phyloP scores from a whole-genome alignment of 2,888 invertebrate species.

The Trilocha varians region DNA sequence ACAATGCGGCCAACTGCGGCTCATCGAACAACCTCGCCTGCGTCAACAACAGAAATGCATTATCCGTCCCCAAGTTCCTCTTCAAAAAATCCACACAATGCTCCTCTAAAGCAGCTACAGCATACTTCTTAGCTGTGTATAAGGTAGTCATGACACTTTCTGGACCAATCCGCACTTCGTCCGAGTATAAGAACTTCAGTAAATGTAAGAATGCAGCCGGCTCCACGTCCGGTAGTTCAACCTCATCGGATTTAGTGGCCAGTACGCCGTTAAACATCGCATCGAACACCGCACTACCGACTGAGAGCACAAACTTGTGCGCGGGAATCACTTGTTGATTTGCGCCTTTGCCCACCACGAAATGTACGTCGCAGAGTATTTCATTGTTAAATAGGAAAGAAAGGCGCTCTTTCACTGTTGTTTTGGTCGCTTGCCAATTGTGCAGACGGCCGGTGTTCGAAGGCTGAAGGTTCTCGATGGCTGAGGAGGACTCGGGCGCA shows the following conservation, averaged over 20 bases:
- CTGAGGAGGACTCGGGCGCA: conserved; percentile 38
- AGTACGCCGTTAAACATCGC: conserved; percentile 88
- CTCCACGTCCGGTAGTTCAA: conserved; percentile 88
- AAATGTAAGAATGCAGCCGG: conserved; percentile 85
- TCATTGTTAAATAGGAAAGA: conserved; percentile 74
- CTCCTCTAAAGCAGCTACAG: conserved; percentile 85
- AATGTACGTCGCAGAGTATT: conserved; percentile 79
- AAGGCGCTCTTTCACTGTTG: conserved; percentile 82
- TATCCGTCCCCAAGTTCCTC: conserved; percentile 83
- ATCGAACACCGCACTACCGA: conserved; percentile 89
- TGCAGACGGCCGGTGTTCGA: conserved; percentile 61
- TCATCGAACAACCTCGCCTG: conserved; percentile 88
- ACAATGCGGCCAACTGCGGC: conserved; percentile 84
- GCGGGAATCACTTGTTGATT: conserved; percentile 82
- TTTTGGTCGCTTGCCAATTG: conserved; percentile 84
- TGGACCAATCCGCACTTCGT: conserved; percentile 87
- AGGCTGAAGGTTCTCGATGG: conserved; percentile 54
- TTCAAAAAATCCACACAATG: conserved; percentile 86
- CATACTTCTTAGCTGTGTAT: conserved; percentile 91
- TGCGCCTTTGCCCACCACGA: conserved; percentile 82
- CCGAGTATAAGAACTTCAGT: conserved; percentile 82
- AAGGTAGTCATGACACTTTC: conserved; percentile 90
- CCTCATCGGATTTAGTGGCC: conserved; percentile 78
- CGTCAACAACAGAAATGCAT: conserved; percentile 86
- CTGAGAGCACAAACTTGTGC: conserved; percentile 84